Evolutionary conservation across 2,797 vertebrate genomes (phyloP).

Genomic region (Apogon talboti): DNA sequence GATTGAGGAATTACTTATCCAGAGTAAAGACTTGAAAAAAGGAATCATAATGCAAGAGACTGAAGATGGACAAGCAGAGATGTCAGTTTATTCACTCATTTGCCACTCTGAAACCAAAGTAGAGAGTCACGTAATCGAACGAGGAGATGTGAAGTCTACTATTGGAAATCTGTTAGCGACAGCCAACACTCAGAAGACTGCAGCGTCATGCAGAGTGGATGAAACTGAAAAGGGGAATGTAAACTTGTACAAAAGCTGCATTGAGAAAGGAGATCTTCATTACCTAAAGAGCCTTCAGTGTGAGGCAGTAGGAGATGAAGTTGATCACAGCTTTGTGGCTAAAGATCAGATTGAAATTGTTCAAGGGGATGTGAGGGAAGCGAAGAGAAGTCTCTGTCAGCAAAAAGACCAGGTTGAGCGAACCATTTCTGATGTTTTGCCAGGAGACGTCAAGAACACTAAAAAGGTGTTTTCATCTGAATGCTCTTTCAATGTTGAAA

Average conservation of each 20-base stretch:
- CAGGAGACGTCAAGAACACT: conserved; percentile 81
- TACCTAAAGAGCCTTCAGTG: conserved; percentile 88
- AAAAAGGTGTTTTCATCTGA: conserved; percentile 82
- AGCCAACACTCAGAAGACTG: conserved; percentile 78
- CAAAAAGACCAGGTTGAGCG: conserved; percentile 80
- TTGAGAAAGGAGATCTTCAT: conserved; percentile 91
- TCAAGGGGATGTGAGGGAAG: conserved; percentile 75
- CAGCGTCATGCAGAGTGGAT: conserved; percentile 77
- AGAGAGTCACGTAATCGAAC: conserved; percentile 75
- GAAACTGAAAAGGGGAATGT: conserved; percentile 91
- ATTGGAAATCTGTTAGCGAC: conserved; percentile 89
- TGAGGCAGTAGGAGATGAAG: conserved; percentile 84
- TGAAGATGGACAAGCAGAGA: conserved; percentile 83
- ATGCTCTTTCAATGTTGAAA: conserved; percentile 59
- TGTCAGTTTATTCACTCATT: conserved; percentile 89
- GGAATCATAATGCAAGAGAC: conserved; percentile 93
- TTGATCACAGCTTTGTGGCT: conserved; percentile 54
- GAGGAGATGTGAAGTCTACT: conserved; percentile 88
- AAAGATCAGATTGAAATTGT: conserved; percentile 78
- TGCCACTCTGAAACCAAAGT: conserved; percentile 67
- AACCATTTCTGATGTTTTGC: conserved; percentile 78
- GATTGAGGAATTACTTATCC: conserved; percentile 81
- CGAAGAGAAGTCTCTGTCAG: conserved; percentile 77
- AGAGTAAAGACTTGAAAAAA: conserved; percentile 84
- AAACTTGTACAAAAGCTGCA: conserved; percentile 91